Conservation (phyloP, 2,113 vertebrate species). For the Salvelinus fontinalis region DNA sequence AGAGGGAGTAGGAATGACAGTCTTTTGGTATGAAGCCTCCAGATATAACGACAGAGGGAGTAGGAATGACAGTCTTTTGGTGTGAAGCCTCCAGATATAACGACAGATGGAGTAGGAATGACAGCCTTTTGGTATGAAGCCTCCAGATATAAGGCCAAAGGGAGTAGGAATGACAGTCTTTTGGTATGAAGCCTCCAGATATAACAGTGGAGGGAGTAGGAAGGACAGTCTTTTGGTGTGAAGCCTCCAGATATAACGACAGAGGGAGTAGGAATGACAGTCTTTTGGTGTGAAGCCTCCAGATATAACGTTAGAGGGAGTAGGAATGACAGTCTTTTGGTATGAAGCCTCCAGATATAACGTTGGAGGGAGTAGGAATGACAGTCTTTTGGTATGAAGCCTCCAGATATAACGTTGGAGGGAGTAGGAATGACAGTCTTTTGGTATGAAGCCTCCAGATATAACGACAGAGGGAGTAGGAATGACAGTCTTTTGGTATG, state of each 20-base stretch:
- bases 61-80: slow-evolving; percentile 53
- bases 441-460: slow-evolving; percentile 38
- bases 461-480: slow-evolving; percentile 41
- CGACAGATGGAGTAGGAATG: slow-evolving; percentile 45
- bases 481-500: slow-evolving; percentile 56
- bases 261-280: slow-evolving; percentile 43
- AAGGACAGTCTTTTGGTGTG: slow-evolving; percentile 55
- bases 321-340: slow-evolving; percentile 53
- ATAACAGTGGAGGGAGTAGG: slow-evolving; percentile 41
- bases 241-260: slow-evolving; percentile 20
- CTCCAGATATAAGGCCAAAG: slow-evolving; percentile 30
- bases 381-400: slow-evolving; percentile 52
- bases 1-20: slow-evolving; percentile 43
- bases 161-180: slow-evolving; percentile 45
- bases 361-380: slow-evolving; percentile 45
- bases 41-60: slow-evolving; percentile 33
- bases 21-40: slow-evolving; percentile 46
- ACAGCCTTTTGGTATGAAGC: slow-evolving; percentile 52
- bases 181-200: slow-evolving; percentile 38
- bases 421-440: slow-evolving; percentile 45
- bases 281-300: slow-evolving; percentile 46
- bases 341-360: slow-evolving; percentile 22
- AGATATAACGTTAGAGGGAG: slow-evolving; percentile 33
- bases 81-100: slow-evolving; percentile 19
- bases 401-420: slow-evolving; percentile 30